Conservation (phyloP, 2,113 vertebrate genomes). For the Accipiter virgatus region DNA sequence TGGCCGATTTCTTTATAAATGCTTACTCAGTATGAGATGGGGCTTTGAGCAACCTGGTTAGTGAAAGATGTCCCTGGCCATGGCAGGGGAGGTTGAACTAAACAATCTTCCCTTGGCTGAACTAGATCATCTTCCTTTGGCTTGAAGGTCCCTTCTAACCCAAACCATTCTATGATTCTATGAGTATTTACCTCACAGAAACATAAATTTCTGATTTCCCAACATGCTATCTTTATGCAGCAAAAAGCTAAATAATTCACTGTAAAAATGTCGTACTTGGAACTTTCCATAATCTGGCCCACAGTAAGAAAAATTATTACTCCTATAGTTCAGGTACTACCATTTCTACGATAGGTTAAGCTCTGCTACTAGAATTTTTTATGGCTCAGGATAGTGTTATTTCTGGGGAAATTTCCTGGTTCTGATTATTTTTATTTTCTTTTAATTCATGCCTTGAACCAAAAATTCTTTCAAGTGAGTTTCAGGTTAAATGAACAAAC, state of each 20-base stretch:
- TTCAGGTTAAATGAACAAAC: neutral
- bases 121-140: neutral
- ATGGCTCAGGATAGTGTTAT: neutral
- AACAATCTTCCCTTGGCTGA: neutral
- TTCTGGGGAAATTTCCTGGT: neutral
- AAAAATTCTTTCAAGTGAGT: neutral
- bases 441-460: neutral
- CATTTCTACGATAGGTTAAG: neutral
- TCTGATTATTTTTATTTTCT: neutral
- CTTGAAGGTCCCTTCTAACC: neutral
- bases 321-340: neutral
- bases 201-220: neutral
- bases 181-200: neutral
- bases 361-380: neutral
- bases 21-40: neutral
- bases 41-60: neutral
- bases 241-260: neutral
- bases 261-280: neutral
- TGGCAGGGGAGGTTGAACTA: neutral
- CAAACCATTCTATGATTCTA: neutral
- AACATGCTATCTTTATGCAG: neutral
- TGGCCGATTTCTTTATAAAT: neutral
- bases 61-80: neutral
- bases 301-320: neutral
- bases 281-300: neutral